Conservation (phyloP, 2,797 vertebrate species). For the Microctenopoma lineatum region DNA sequence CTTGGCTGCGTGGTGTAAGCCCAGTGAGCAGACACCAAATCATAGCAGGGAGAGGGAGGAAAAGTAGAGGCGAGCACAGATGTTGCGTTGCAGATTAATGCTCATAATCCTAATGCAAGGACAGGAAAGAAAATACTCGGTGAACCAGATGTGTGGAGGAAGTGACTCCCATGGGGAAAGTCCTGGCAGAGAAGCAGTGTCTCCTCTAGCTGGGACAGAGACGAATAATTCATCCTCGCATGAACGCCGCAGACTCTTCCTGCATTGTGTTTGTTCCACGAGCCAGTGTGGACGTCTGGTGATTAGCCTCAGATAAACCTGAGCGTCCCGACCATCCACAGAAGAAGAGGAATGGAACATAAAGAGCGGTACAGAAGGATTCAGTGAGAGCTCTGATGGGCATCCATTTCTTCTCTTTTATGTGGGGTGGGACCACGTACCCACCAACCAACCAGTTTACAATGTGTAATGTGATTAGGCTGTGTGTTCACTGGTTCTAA, state of each 20-base stretch:
- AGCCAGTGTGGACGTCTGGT: slow-evolving; percentile 27
- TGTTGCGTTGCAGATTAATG: slow-evolving; percentile 54
- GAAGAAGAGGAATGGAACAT: background rate
- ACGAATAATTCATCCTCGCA: slow-evolving; percentile 63
- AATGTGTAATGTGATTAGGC: too few relatives aligned
- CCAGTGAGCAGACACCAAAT: slow-evolving; percentile 56
- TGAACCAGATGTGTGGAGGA: slow-evolving; percentile 70
- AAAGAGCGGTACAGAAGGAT: too few relatives aligned
- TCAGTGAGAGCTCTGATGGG: background rate
- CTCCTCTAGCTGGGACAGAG: slow-evolving; percentile 53
- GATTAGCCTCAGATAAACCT: slow-evolving; percentile 36
- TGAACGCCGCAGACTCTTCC: slow-evolving; percentile 44
- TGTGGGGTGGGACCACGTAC: too few relatives aligned
- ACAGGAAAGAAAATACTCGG: slow-evolving; percentile 17
- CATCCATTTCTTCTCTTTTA: too few relatives aligned
- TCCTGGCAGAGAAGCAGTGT: slow-evolving; percentile 52
- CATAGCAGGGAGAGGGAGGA: slow-evolving; percentile 1
- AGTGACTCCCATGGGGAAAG: slow-evolving; percentile 57
- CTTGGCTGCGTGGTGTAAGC: slow-evolving; percentile 51
- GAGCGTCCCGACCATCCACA: background rate
- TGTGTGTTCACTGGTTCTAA: too few relatives aligned
- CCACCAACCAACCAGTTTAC: too few relatives aligned
- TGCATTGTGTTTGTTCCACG: slow-evolving; percentile 33
- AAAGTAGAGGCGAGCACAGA: slow-evolving; percentile 49
- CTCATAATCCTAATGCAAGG: slow-evolving; percentile 39